Evolutionary conservation across 2,888 invertebrate species (phyloP).

Genomic region (Tetragnatha montana): DNA sequence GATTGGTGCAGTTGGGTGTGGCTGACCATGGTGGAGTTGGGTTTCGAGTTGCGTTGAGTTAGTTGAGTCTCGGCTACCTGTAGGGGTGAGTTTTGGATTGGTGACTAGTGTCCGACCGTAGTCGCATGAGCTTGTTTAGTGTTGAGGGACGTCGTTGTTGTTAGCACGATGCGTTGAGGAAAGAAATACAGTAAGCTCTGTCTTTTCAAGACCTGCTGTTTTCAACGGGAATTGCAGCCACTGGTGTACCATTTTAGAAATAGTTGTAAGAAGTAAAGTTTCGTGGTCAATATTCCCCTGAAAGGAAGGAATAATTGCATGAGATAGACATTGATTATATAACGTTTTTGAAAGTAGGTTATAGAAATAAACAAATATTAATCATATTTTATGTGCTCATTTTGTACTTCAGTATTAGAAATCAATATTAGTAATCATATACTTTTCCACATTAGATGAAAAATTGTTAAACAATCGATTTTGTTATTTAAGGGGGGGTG

Average conservation of each 20-base stretch:
- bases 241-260: slow-evolving; percentile 12
- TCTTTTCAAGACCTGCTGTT: background rate
- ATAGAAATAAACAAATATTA: no score
- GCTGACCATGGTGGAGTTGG: slow-evolving; percentile 4
- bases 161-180: background rate
- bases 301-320: background rate
- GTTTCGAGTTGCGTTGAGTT: no score
- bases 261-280: background rate
- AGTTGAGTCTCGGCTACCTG: background rate
- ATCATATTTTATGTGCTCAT: no score
- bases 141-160: background rate
- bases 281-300: slow-evolving; percentile 13
- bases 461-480: no score
- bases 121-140: background rate
- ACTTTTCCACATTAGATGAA: no score
- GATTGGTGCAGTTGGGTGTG: slow-evolving; percentile 18
- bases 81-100: background rate
- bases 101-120: background rate
- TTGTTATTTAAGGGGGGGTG: no score
- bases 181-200: slow-evolving; percentile 31
- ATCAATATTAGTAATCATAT: no score
- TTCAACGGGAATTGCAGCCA: slow-evolving; percentile 3
- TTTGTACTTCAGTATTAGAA: no score
- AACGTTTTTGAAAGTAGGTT: no score
- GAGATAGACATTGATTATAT: no score